These are phyloP conservation scores for Champsocephalus esox DNA, from an alignment of 2,797 vertebrate species.

Conservation along the genomic window DNA sequence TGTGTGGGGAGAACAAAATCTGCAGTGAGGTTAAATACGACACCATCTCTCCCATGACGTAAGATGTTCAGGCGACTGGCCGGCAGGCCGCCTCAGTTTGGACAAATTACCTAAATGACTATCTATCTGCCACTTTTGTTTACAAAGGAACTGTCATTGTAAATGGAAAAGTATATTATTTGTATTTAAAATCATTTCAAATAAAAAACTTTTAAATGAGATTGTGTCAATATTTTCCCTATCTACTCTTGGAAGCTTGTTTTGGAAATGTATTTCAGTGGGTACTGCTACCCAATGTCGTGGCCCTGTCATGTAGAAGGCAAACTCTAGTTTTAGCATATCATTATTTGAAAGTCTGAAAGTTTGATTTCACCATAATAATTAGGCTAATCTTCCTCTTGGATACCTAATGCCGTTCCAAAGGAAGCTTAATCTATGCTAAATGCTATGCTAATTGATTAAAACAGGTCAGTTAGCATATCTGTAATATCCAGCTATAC, in stretches of 20 bases:
- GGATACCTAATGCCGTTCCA: not conserved
- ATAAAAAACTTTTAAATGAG: slow-evolving; percentile 91
- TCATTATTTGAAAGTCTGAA: not conserved
- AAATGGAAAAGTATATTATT: slow-evolving; percentile 93
- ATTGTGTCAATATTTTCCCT: slow-evolving; percentile 3
- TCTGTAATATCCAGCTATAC: too few species aligned
- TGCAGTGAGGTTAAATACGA: slow-evolving; percentile 75
- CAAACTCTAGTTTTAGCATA: too few species aligned
- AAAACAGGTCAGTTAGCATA: too few species aligned
- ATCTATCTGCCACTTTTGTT: slow-evolving; percentile 89
- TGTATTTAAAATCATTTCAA: slow-evolving; percentile 95
- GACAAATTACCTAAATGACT: slow-evolving; percentile 79
- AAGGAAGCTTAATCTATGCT: not conserved
- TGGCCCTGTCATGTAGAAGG: not conserved
- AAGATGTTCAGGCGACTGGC: slow-evolving; percentile 43
- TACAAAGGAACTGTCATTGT: slow-evolving; percentile 93
- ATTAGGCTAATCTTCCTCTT: not conserved
- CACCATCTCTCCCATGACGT: slow-evolving; percentile 61
- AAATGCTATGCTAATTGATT: too few species aligned
- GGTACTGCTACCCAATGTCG: not conserved
- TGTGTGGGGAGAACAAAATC: slow-evolving; percentile 68
- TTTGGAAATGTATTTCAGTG: not conserved
- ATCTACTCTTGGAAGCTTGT: not conserved
- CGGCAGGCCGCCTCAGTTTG: slow-evolving; percentile 48
- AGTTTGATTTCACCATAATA: not conserved